These are phyloP conservation scores for Tretioscincus oriximinensis DNA, from an alignment of 2,113 vertebrate genomes.

Conservation along the genomic window DNA sequence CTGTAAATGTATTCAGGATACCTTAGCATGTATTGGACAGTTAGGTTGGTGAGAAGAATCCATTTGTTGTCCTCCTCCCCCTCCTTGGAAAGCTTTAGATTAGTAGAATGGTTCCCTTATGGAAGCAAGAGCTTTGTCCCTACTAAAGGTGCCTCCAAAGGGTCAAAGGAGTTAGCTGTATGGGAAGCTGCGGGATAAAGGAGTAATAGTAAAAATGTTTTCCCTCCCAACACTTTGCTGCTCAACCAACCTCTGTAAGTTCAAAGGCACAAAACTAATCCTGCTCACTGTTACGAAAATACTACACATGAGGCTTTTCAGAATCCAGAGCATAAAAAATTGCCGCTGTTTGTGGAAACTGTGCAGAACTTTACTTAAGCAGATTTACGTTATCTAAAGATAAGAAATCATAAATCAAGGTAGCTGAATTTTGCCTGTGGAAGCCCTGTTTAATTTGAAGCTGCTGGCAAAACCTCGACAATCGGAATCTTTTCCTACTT, in stretches of 20 bases:
- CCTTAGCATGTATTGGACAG: background rate
- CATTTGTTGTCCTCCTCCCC: background rate
- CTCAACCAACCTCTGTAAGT: background rate
- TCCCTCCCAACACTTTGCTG: background rate
- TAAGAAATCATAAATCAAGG: constrained; percentile 31
- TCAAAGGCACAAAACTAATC: background rate
- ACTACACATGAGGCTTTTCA: background rate
- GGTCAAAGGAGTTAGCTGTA: background rate
- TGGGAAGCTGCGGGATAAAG: background rate
- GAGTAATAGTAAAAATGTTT: background rate
- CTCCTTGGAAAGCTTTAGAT: background rate
- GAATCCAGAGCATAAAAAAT: background rate
- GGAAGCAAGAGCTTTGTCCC: background rate
- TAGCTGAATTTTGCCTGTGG: background rate
- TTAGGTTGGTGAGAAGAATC: background rate
- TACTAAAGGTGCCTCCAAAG: background rate
- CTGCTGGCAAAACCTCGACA: background rate
- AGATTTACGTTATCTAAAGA: background rate
- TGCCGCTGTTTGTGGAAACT: background rate
- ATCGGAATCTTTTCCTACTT: constrained; percentile 3
- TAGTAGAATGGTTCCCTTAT: background rate
- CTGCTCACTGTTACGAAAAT: background rate
- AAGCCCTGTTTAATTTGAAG: background rate
- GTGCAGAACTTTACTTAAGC: background rate
- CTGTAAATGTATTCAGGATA: background rate